Conservation (phyloP, 2,113 vertebrate species). For the Fregetta grallaria region DNA sequence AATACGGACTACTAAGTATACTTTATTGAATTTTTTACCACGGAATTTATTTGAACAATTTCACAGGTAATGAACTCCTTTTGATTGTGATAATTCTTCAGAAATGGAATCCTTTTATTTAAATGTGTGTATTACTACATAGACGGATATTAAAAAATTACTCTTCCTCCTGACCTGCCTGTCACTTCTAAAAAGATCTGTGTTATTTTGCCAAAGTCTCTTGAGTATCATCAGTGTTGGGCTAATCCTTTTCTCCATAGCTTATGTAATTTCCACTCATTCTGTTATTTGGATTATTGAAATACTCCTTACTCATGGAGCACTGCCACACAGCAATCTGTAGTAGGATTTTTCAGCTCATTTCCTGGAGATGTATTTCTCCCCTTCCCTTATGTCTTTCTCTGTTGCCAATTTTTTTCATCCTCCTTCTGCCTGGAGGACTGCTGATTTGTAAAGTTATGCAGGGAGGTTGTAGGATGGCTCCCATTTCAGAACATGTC, state of each 20-base stretch:
- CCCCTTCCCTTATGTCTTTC: not conserved
- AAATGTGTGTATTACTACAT: not conserved
- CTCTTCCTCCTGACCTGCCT: not conserved
- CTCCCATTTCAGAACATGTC: not conserved
- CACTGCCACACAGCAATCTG: not conserved
- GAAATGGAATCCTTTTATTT: not conserved
- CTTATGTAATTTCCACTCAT: not conserved
- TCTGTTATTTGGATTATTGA: not conserved
- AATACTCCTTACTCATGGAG: not conserved
- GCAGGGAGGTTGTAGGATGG: not conserved
- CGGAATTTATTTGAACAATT: slow-evolving; percentile 97
- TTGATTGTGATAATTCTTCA: not conserved
- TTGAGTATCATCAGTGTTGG: not conserved
- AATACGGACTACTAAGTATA: slow-evolving; percentile 96
- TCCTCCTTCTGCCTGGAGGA: not conserved
- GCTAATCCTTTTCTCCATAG: not conserved
- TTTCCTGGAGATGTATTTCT: not conserved
- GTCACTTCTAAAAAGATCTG: not conserved
- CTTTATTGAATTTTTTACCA: slow-evolving; percentile 88
- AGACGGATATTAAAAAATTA: not conserved
- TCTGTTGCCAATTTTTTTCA: not conserved
- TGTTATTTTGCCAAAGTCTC: not conserved
- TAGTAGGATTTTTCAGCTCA: not conserved
- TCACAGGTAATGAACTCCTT: slow-evolving; percentile 82
- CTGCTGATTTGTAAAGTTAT: not conserved